Evolutionary conservation across 2,797 vertebrate species (phyloP).

Genomic region (Psittacula derbiana): DNA sequence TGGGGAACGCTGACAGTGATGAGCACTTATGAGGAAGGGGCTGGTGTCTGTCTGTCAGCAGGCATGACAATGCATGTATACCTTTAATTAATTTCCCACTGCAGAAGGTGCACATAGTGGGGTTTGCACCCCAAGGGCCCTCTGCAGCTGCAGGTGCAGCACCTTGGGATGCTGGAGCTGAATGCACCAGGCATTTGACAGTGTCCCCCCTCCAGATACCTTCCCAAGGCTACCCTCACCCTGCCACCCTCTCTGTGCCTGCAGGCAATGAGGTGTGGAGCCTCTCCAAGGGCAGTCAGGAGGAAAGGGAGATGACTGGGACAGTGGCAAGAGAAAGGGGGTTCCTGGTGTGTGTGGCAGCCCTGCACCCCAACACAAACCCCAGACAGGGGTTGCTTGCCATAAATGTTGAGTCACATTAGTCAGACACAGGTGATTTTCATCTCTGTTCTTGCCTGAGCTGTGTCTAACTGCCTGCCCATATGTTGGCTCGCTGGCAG

Average conservation of each 20-base stretch:
- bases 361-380: background rate
- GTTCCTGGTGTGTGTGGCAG: background rate
- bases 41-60: background rate
- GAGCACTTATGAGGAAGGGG: background rate
- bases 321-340: background rate
- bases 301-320: background rate
- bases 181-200: background rate
- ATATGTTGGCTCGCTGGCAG: background rate
- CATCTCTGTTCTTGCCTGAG: background rate
- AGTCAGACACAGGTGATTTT: background rate
- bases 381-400: background rate
- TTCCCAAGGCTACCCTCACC: background rate
- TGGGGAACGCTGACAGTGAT: background rate
- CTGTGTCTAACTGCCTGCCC: background rate
- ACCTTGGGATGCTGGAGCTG: background rate
- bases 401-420: background rate
- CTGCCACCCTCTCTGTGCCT: background rate
- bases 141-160: background rate
- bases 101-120: background rate
- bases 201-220: background rate
- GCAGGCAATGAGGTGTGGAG: fast-evolving
- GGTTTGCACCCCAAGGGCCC: background rate
- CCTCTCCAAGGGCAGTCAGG: background rate
- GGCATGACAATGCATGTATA: fast-evolving
- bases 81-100: background rate